A percentile compares a stretch with the other conserved stretches of the same genome.
Evolutionary conservation across 2,888 invertebrate genomes (phyloP).

Genomic region (Eupithecia centaureata): DNA sequence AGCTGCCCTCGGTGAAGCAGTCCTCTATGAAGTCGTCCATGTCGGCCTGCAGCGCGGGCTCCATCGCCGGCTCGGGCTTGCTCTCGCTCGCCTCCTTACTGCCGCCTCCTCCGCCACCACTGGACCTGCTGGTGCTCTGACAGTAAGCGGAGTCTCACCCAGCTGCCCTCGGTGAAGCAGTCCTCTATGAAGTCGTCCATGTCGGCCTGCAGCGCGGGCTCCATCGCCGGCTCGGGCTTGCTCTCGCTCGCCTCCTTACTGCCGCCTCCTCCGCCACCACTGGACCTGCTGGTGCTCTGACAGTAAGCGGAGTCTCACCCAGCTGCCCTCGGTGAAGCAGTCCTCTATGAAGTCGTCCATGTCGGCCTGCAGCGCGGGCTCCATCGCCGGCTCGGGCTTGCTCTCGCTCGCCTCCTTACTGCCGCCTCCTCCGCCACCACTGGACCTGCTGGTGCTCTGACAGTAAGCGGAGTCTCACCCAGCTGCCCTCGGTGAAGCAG

Average conservation of each 20-base stretch:
- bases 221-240: constrained; percentile 56
- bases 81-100: constrained; percentile 56
- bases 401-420: constrained; percentile 56
- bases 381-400: constrained; percentile 56
- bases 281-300: too few species aligned
- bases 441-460: too few species aligned
- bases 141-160: constrained; percentile 80
- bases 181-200: constrained; percentile 88
- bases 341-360: constrained; percentile 88
- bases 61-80: constrained; percentile 56
- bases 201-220: constrained; percentile 79
- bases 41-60: constrained; percentile 79
- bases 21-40: constrained; percentile 88
- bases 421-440: too few species aligned
- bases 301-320: constrained; percentile 80
- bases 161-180: constrained; percentile 83
- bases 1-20: constrained; percentile 83
- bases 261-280: too few species aligned
- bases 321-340: constrained; percentile 83
- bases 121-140: too few species aligned
- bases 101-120: too few species aligned
- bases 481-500: constrained; percentile 83
- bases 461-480: constrained; percentile 80
- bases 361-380: constrained; percentile 79
- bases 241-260: constrained; percentile 56